Percentiles rank a stretch among this genome's conserved stretches.
Evolutionary conservation across 1,140 invertebrate species (phyloP).

Genomic region (Cydia fagiglandana): DNA sequence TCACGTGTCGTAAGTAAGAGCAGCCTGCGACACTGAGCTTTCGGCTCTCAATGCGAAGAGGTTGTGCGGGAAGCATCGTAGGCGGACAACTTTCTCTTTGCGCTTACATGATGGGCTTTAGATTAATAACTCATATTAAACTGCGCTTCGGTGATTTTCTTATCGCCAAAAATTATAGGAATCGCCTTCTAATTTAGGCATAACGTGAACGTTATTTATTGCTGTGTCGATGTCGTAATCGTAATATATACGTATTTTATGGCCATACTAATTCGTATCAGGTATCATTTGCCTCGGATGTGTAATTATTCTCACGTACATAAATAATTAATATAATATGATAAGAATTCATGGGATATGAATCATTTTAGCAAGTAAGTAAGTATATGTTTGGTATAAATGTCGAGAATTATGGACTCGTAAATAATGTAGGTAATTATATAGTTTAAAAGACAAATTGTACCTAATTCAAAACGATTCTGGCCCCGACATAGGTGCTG

Average conservation of each 20-base stretch:
- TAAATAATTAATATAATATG: not conserved
- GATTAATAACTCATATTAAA: constrained; percentile 29
- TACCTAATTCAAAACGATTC: too few species aligned
- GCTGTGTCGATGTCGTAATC: not conserved
- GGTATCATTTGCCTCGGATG: not conserved
- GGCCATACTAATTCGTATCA: not conserved
- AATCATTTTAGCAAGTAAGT: too few species aligned
- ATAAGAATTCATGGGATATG: too few species aligned
- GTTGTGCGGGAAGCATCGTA: constrained; percentile 55
- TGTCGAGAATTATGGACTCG: too few species aligned
- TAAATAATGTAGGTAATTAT: too few species aligned
- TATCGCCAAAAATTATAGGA: constrained; percentile 24
- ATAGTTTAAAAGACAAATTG: too few species aligned
- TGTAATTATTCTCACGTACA: not conserved
- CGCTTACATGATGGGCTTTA: constrained; percentile 37
- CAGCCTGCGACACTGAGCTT: constrained; percentile 26
- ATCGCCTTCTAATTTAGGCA: not conserved
- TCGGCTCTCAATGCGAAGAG: constrained; percentile 34
- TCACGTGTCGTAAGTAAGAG: not conserved
- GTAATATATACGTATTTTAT: not conserved
- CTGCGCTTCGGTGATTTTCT: not conserved
- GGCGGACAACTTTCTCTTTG: constrained; percentile 72
- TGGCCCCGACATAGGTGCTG: too few species aligned
- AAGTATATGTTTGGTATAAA: too few species aligned
- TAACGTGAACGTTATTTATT: not conserved